phyloP scores from a whole-genome alignment of 2,113 vertebrate species.

The Zonotrichia leucophrys region DNA sequence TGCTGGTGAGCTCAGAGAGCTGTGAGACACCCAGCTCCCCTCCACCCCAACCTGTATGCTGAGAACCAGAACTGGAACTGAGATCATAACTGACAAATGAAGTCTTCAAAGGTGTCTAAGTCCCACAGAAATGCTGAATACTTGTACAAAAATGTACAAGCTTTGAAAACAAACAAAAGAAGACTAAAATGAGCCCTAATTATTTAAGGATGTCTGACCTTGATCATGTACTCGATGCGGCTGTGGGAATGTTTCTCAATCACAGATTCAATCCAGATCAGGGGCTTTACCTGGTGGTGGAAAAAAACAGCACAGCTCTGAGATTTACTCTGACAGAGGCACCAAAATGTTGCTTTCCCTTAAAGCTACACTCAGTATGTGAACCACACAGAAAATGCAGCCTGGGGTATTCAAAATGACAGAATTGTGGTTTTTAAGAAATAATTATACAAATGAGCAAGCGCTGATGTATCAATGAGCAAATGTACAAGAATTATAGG shows the following conservation, averaged over 20 bases:
- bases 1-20: not conserved
- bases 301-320: not conserved
- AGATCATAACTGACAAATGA: not conserved
- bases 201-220: slow-evolving; percentile 71
- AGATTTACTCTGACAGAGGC: no score
- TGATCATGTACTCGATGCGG: slow-evolving; percentile 98
- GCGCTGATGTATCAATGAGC: rapidly evolving
- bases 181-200: not conserved
- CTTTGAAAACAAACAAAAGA: not conserved
- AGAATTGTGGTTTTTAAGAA: not conserved
- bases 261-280: slow-evolving; percentile 99
- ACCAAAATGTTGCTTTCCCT: not conserved
- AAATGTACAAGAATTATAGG: not conserved
- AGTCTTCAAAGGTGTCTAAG: not conserved
- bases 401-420: not conserved
- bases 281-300: slow-evolving; percentile 85
- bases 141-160: not conserved
- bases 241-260: slow-evolving; percentile 99
- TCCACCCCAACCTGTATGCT: rapidly evolving
- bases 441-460: not conserved
- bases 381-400: not conserved
- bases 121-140: not conserved
- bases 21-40: not conserved
- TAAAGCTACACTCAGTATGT: not conserved
- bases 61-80: not conserved